Conservation (phyloP, 2,113 vertebrate species). For the Microcebus jonahi region DNA sequence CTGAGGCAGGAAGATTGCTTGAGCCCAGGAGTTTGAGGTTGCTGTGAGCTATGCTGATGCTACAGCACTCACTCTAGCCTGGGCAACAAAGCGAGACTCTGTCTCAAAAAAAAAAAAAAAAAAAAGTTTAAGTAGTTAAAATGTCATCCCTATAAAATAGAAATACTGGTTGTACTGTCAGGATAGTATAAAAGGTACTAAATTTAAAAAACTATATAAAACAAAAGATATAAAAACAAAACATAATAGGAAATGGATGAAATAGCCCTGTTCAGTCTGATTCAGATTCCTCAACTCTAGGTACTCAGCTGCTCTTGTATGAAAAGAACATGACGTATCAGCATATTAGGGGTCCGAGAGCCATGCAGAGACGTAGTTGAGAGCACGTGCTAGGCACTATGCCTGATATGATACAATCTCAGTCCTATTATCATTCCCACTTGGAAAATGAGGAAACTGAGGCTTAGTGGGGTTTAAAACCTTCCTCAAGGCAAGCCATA, state of each 20-base stretch:
- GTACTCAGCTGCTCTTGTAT: background rate
- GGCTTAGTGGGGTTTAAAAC: background rate
- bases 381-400: background rate
- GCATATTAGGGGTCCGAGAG: rapidly evolving
- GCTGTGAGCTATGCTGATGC: too few relatives aligned
- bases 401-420: background rate
- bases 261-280: background rate
- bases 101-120: background rate
- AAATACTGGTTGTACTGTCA: constrained; percentile 14
- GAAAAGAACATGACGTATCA: background rate
- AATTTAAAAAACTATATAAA: background rate
- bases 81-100: too few relatives aligned
- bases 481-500: background rate
- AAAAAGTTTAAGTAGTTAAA: constrained; percentile 3
- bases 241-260: background rate
- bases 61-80: too few relatives aligned
- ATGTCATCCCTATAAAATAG: background rate
- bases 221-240: background rate
- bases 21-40: too few relatives aligned
- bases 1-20: too few relatives aligned
- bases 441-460: background rate
- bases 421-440: background rate
- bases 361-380: background rate
- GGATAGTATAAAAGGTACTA: constrained; percentile 4
- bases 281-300: background rate